Conservation (phyloP, 2,113 vertebrate species). For the Albula glossodonta region DNA sequence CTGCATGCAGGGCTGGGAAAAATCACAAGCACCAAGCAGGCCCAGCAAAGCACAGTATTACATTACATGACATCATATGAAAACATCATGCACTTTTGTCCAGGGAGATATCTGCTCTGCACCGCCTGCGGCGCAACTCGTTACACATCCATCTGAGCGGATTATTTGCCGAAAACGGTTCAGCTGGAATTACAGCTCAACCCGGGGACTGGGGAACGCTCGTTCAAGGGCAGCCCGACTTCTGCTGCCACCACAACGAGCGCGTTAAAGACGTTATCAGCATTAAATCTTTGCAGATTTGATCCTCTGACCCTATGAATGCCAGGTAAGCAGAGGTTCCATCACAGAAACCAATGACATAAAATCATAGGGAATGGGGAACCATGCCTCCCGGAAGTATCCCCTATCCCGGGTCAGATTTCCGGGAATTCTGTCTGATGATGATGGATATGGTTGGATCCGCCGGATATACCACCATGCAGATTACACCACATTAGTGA, state of each 20-base stretch:
- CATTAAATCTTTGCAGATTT: background rate
- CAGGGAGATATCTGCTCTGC: background rate
- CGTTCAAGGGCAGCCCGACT: background rate
- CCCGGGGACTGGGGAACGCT: background rate
- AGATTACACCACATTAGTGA: constrained; percentile 1
- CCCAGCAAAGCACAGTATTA: background rate
- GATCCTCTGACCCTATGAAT: background rate
- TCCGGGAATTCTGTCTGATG: background rate
- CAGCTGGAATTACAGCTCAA: background rate
- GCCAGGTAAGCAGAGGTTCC: no score
- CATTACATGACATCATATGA: background rate
- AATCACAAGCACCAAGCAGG: background rate
- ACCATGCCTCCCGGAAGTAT: background rate
- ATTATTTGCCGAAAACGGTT: background rate
- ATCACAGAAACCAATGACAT: background rate
- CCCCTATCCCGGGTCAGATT: background rate
- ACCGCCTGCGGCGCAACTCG: background rate
- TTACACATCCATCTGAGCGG: background rate
- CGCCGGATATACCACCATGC: background rate
- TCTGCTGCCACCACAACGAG: background rate
- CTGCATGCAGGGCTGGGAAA: background rate
- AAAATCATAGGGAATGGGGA: background rate
- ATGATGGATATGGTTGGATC: background rate
- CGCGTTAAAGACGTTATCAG: background rate
- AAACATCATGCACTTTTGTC: background rate